Percentiles rank a stretch among this genome's conserved stretches.
Evolutionary conservation across 1,140 invertebrate genomes (phyloP).

Genomic region (Lucilia cuprina): DNA sequence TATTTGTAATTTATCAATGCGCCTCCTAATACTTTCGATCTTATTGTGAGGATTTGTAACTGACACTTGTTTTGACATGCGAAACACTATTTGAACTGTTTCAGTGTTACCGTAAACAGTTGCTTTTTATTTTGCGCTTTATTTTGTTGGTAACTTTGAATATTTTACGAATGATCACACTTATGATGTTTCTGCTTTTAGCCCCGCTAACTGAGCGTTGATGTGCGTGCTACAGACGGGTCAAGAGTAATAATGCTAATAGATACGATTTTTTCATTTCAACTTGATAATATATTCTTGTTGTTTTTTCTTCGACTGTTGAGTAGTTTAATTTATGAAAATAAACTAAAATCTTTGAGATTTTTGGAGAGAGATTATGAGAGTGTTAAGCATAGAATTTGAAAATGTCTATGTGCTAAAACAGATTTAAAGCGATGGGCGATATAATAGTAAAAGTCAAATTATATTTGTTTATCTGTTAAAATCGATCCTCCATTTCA

Average conservation of each 20-base stretch:
- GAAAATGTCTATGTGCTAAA: neutral
- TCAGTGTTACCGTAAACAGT: constrained; percentile 50
- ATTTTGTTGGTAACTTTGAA: constrained; percentile 14
- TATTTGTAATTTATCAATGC: neutral
- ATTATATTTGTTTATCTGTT: too few species aligned
- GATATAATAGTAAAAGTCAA: too few species aligned
- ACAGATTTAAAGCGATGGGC: neutral
- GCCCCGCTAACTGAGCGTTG: neutral
- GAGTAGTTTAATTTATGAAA: neutral
- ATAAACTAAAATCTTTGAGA: neutral
- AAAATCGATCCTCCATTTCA: too few species aligned
- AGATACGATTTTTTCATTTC: neutral
- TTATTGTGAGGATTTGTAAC: neutral
- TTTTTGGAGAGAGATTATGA: neutral
- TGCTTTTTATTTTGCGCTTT: constrained; percentile 55
- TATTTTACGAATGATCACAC: neutral
- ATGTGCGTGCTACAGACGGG: constrained; percentile 32
- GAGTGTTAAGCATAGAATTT: neutral
- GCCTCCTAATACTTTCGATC: neutral
- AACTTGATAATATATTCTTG: constrained; percentile 18
- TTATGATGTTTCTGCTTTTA: neutral
- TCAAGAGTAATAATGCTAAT: constrained; percentile 20
- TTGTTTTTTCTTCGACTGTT: neutral
- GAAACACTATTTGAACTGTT: constrained; percentile 56
- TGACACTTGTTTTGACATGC: constrained; percentile 48